Conservation (phyloP, 2,113 vertebrate genomes). For the Electrona antarctica region DNA sequence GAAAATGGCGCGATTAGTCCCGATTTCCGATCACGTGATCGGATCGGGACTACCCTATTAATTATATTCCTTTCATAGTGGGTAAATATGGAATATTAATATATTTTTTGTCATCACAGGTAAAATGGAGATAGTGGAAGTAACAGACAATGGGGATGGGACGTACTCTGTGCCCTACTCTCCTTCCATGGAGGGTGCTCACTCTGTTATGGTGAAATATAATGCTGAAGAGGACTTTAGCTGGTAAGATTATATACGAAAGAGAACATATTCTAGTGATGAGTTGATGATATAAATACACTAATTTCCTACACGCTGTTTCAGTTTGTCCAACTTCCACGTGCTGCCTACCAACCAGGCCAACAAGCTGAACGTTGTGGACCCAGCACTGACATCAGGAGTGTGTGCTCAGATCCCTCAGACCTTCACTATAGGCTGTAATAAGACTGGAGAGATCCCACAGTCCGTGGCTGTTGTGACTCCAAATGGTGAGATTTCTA, state of each 20-base stretch:
- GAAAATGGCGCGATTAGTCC: no score
- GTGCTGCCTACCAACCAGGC: conserved; percentile 80
- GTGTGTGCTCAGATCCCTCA: conserved; percentile 80
- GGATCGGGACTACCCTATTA: no score
- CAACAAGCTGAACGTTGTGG: conserved; percentile 83
- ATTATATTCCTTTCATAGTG: no score
- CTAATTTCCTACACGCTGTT: background rate
- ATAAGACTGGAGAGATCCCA: conserved; percentile 83
- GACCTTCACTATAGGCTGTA: conserved; percentile 83
- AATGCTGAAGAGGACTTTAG: no score
- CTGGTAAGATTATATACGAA: background rate
- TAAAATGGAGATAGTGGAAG: background rate
- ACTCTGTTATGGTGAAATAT: background rate
- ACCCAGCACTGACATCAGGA: conserved; percentile 67
- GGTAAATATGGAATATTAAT: no score
- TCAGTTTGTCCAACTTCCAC: conserved; percentile 84
- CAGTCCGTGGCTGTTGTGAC: conserved; percentile 16
- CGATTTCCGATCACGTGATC: no score
- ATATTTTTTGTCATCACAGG: background rate
- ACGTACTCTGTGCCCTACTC: background rate
- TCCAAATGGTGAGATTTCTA: background rate
- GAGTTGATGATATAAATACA: no score
- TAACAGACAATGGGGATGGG: background rate
- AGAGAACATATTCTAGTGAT: background rate
- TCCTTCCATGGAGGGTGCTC: background rate